Conservation (phyloP, 2,888 invertebrate species). For the Selenia dentaria region DNA sequence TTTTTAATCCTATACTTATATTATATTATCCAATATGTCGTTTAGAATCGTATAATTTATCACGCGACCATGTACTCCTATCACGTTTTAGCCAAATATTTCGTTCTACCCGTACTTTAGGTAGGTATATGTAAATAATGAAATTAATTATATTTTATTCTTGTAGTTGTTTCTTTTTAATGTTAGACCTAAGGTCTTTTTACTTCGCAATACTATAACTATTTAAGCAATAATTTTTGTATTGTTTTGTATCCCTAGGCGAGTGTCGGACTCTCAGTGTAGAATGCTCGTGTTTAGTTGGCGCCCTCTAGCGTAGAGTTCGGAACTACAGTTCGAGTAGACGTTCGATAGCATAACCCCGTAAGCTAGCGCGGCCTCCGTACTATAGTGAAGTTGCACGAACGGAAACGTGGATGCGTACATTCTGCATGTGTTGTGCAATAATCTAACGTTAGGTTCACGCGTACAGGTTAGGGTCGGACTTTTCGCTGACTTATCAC, state of each 20-base stretch:
- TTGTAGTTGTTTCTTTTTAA: conserved; percentile 75
- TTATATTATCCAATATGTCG: conserved; percentile 50
- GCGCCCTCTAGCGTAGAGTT: conserved; percentile 1
- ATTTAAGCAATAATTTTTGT: conserved; percentile 80
- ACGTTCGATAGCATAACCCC: conserved; percentile 28
- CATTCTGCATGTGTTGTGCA: conserved; percentile 80
- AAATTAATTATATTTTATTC: conserved; percentile 66
- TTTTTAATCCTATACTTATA: conserved; percentile 39
- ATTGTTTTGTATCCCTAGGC: conserved; percentile 51
- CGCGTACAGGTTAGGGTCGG: conserved; percentile 52
- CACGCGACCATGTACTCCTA: conserved; percentile 69
- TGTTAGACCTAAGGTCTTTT: conserved; percentile 77
- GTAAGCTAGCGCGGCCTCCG: conserved; percentile 33
- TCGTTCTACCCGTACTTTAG: conserved; percentile 71
- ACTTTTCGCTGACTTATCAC: conserved; percentile 71
- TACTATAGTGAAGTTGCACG: conserved; percentile 21
- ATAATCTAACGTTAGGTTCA: conserved; percentile 69
- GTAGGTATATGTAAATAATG: conserved; percentile 72
- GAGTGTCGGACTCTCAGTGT: conserved; percentile 4
- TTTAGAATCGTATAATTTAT: conserved; percentile 56
- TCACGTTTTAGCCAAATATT: conserved; percentile 82
- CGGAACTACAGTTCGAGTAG: neutral
- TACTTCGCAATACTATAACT: conserved; percentile 79
- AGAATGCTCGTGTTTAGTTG: neutral
- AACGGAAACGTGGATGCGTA: conserved; percentile 72